A percentile compares a stretch with the other conserved stretches of the same genome.
Evolutionary conservation across 1,140 invertebrate species (phyloP).

Genomic region (Gerris buenoi): DNA sequence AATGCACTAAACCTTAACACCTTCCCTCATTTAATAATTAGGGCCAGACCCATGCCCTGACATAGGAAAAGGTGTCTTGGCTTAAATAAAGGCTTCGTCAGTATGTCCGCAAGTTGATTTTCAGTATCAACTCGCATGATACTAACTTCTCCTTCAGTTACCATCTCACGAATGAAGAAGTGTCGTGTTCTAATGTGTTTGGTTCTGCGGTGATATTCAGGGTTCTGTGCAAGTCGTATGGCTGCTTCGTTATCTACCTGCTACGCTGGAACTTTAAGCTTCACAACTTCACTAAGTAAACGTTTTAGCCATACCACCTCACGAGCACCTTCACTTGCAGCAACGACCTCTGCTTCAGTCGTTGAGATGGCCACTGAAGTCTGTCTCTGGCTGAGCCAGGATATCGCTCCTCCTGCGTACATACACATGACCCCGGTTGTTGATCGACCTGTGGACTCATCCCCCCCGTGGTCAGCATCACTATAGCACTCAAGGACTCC

Average conservation of each 20-base stretch:
- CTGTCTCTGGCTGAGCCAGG: slow-evolving; percentile 25
- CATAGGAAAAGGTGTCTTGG: too few species aligned
- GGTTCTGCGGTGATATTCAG: background rate
- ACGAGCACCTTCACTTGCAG: slow-evolving; percentile 28
- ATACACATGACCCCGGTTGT: slow-evolving; percentile 19
- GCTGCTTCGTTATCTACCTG: background rate
- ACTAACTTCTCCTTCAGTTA: background rate
- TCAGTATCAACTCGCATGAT: background rate
- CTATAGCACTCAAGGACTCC: background rate
- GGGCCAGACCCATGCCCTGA: too few species aligned
- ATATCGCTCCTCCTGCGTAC: slow-evolving; percentile 14
- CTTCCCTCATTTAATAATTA: too few species aligned
- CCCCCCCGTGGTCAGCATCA: slow-evolving; percentile 28
- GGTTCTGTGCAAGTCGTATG: background rate
- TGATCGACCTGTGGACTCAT: slow-evolving; percentile 24
- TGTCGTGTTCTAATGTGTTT: background rate
- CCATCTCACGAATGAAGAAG: background rate
- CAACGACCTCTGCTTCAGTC: slow-evolving; percentile 33
- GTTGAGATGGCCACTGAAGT: slow-evolving; percentile 21
- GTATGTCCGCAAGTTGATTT: background rate
- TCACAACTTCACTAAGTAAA: background rate
- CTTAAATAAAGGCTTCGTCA: slow-evolving; percentile 1
- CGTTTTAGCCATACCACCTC: slow-evolving; percentile 9
- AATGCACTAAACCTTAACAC: too few species aligned
- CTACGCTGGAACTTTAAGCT: background rate